Percentiles rank a stretch among this genome's conserved stretches.
These are phyloP conservation scores for Nebria ingens DNA, from an alignment of 1,140 invertebrate species.

Conservation along the genomic window DNA sequence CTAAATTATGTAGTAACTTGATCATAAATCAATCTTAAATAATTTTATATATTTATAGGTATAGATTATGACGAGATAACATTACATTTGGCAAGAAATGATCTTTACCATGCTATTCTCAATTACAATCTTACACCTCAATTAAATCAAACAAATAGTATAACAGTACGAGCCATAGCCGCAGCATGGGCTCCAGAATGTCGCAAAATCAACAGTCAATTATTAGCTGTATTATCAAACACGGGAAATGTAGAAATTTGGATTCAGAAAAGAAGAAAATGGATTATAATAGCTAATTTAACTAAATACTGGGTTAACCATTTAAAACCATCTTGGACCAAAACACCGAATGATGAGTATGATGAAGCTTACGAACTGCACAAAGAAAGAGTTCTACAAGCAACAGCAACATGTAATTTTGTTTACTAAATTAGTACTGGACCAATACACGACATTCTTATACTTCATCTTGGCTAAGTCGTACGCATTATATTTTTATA, in stretches of 20 bases:
- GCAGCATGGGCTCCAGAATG: slow-evolving; percentile 13
- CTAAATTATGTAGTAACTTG: no score
- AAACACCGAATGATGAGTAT: neutral
- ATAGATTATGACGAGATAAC: slow-evolving; percentile 5
- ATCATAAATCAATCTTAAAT: no score
- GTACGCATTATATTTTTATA: no score
- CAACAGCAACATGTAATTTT: slow-evolving; percentile 12
- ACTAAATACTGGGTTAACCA: slow-evolving; percentile 10
- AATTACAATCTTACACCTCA: slow-evolving; percentile 11
- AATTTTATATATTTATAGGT: slow-evolving; percentile 10
- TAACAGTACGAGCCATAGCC: neutral
- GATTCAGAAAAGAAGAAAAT: slow-evolving; percentile 10
- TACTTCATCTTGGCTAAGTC: no score
- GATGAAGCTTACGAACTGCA: neutral
- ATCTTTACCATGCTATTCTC: slow-evolving; percentile 12
- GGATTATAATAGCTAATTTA: slow-evolving; percentile 12
- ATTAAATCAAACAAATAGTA: neutral
- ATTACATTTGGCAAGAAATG: slow-evolving; percentile 1
- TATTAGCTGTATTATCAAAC: slow-evolving; percentile 14
- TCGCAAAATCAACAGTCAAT: slow-evolving; percentile 7
- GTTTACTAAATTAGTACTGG: no score
- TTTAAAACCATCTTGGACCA: slow-evolving; percentile 12
- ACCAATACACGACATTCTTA: no score
- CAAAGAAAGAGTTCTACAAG: slow-evolving; percentile 3
- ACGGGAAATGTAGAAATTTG: slow-evolving; percentile 14